These are phyloP conservation scores for Seira ritae DNA, from an alignment of 2,888 invertebrate species.

Conservation along the genomic window DNA sequence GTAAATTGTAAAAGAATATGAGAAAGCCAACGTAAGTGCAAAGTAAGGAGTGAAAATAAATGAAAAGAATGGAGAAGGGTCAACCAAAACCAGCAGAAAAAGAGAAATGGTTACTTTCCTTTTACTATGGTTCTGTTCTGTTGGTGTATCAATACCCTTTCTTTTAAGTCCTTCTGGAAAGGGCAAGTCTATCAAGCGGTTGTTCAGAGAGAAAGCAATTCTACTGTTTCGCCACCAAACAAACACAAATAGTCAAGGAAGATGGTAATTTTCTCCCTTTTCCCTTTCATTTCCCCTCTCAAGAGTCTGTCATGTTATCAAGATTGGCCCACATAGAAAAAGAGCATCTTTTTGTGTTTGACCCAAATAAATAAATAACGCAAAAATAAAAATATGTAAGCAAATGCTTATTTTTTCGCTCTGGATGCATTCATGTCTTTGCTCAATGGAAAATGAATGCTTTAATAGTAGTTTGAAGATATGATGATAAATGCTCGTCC, in stretches of 20 bases:
- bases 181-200: conserved; percentile 42
- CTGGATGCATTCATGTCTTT: too few relatives aligned
- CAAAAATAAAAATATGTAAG: background rate
- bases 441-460: too few relatives aligned
- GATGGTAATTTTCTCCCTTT: conserved; percentile 10
- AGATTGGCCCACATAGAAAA: conserved; percentile 30
- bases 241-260: conserved; percentile 16
- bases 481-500: background rate
- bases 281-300: background rate
- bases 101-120: background rate
- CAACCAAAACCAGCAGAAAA: background rate
- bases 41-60: conserved; percentile 3
- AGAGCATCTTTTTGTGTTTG: conserved; percentile 24
- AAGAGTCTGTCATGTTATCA: conserved; percentile 19
- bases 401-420: background rate
- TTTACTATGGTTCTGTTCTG: too few relatives aligned
- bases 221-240: background rate
- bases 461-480: background rate
- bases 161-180: background rate
- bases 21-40: background rate
- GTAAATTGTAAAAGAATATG: conserved; percentile 10
- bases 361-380: conserved; percentile 48
- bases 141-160: too few relatives aligned
- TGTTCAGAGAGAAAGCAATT: background rate
- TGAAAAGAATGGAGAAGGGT: conserved; percentile 17